Conservation (phyloP, 2,797 vertebrate genomes). For the Sebastes nivosus region DNA sequence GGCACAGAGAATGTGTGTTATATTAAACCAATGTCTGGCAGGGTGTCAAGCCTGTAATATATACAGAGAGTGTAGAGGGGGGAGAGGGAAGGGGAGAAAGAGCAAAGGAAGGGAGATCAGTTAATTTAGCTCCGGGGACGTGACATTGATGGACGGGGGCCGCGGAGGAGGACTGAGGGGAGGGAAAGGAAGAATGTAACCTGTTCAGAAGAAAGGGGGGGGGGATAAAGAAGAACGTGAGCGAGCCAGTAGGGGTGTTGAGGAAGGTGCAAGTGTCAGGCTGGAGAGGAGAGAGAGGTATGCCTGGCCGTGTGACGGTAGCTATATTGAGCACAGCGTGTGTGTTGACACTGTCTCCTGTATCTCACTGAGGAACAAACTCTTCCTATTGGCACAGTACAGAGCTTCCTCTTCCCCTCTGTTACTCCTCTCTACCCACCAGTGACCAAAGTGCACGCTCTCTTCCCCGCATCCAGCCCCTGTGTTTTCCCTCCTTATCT, state of each 20-base stretch:
- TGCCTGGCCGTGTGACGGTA: slow-evolving; percentile 81
- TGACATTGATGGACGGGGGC: slow-evolving; percentile 71
- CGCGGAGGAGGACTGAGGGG: slow-evolving; percentile 24
- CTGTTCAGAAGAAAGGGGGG: slow-evolving; percentile 36
- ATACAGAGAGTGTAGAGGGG: slow-evolving; percentile 49
- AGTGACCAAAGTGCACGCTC: slow-evolving; percentile 43
- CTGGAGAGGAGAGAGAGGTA: slow-evolving; percentile 71
- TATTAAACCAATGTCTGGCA: slow-evolving; percentile 79
- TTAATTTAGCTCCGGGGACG: slow-evolving; percentile 65
- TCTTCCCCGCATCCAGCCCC: slow-evolving; percentile 12
- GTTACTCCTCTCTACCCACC: slow-evolving; percentile 40
- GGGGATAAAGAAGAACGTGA: slow-evolving; percentile 40
- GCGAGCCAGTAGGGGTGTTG: slow-evolving; percentile 44
- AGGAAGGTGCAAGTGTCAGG: slow-evolving; percentile 73
- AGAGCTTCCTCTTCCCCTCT: slow-evolving; percentile 63
- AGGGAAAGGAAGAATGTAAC: slow-evolving; percentile 50
- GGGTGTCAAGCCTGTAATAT: slow-evolving; percentile 68
- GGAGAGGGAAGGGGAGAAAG: slow-evolving; percentile 33
- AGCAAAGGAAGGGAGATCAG: slow-evolving; percentile 67
- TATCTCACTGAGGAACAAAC: slow-evolving; percentile 84
- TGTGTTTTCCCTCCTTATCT: slow-evolving; percentile 16
- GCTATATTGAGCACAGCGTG: slow-evolving; percentile 84
- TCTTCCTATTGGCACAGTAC: slow-evolving; percentile 83
- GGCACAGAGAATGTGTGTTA: slow-evolving; percentile 76
- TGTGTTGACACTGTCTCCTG: slow-evolving; percentile 84